Evolutionary conservation across 2,888 invertebrate species (phyloP), one percentile per base, ranked within the genome.

Genomic region (Acanthosoma haemorrhoidale): DNA sequence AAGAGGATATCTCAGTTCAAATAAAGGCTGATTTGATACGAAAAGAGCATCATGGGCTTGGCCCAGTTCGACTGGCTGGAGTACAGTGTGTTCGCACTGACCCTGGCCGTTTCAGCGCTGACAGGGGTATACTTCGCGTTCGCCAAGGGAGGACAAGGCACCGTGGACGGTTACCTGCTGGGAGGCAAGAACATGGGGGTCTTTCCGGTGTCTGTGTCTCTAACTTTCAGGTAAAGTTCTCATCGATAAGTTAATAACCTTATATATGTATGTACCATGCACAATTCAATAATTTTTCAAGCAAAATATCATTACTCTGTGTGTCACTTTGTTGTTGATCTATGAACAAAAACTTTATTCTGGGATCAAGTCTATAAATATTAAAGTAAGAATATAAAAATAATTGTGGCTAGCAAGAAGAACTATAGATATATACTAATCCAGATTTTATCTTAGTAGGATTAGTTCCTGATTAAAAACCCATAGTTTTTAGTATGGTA

Each of bases 11-110:
- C n/a, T n/a, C n/a, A n/a, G n/a, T n/a, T n/a, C n/a, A n/a, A n/a
- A n/a, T n/a, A n/a, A n/a, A n/a, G n/a, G n/a, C n/a, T n/a, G n/a
- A n/a, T n/a, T n/a, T n/a, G n/a, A n/a, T n/a, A n/a, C n/a, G n/a
- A n/a, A n/a, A n/a, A n/a, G n/a, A n/a, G n/a, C n/a, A n/a, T n/a
- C n/a, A n/a, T n/a, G n/a, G n/a, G n/a, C n/a, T n/a, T n/a, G n/a
- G n/a, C n/a, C n/a, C n/a, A 64, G 13, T 72, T 73, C 58, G 72
- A 72, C 57, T 71, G 71, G 72, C 9, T 71, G 13, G 73, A 73
- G 43, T 73, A 72, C 36, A 34, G 41, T 36, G 70, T 73, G 21
- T 73, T 73, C 61, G 64, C 38, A 2, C 36, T 43, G 3, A 61
- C 69, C 15, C 70, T 73, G 15, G 58, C 41, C 11, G 36, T 71